These are phyloP conservation scores for Cheilosia urbana DNA, from an alignment of 2,888 invertebrate genomes.

Conservation along the genomic window DNA sequence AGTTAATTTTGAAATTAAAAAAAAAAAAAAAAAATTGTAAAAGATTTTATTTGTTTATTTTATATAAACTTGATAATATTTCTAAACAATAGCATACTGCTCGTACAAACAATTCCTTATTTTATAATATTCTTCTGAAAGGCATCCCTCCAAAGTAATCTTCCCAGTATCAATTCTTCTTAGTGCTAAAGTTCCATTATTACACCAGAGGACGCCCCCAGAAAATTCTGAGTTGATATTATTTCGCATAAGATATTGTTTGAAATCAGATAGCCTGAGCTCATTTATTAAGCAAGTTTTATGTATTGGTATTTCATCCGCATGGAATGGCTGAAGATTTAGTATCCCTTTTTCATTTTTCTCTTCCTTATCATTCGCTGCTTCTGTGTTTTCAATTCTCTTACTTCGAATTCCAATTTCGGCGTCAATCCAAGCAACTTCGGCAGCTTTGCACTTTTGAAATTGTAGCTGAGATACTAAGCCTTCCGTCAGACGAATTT, in stretches of 20 bases:
- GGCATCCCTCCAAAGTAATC: constrained; percentile 96
- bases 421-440: constrained; percentile 98
- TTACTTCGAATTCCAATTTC: constrained; percentile 87
- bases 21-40: no score
- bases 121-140: constrained; percentile 97
- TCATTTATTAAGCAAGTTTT: constrained; percentile 96
- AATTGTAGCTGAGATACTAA: constrained; percentile 94
- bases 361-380: constrained; percentile 77
- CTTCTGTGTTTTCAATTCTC: constrained; percentile 85
- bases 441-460: constrained; percentile 93
- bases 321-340: constrained; percentile 88
- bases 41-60: no score
- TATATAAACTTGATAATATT: background rate
- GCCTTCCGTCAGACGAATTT: constrained; percentile 96
- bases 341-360: constrained; percentile 86
- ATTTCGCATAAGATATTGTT: constrained; percentile 89
- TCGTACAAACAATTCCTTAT: constrained; percentile 96
- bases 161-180: constrained; percentile 95
- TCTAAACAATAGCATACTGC: constrained; percentile 97
- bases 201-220: constrained; percentile 96
- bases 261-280: constrained; percentile 95
- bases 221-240: constrained; percentile 94
- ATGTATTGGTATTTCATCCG: constrained; percentile 87
- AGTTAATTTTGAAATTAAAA: no score
- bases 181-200: constrained; percentile 94